phyloP scores from a whole-genome alignment of 2,888 invertebrate species.

The Argyra leucocephala region DNA sequence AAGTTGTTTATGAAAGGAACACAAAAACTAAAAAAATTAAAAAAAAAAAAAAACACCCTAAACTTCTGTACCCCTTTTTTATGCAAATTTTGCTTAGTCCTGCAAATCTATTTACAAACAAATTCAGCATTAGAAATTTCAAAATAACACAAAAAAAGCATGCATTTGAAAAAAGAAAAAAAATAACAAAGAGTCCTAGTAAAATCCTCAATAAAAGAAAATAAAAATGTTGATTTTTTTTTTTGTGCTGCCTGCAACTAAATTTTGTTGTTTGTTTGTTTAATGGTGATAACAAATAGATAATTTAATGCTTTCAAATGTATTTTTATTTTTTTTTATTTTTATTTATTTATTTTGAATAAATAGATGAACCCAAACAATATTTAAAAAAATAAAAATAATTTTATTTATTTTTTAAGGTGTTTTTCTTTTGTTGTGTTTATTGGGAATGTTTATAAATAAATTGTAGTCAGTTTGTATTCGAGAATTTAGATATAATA shows the following conservation, averaged over 20 bases:
- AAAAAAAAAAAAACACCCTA: too few species aligned
- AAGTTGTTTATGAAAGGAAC: too few species aligned
- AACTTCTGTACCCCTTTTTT: too few species aligned
- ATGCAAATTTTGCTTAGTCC: background rate
- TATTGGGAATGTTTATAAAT: too few species aligned
- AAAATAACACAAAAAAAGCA: background rate
- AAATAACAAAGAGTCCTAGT: too few species aligned
- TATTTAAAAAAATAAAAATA: background rate
- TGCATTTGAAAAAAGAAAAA: background rate
- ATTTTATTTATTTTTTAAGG: background rate
- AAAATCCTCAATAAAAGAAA: background rate
- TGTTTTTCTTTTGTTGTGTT: too few species aligned
- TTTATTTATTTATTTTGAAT: too few species aligned
- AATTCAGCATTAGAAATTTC: background rate
- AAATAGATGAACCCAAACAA: background rate
- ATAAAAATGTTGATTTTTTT: background rate
- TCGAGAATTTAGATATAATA: too few species aligned
- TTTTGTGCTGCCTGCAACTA: background rate
- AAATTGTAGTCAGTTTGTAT: too few species aligned
- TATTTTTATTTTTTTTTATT: background rate
- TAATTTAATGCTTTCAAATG: background rate
- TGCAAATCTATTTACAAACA: background rate
- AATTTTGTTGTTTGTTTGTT: background rate
- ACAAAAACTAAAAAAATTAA: too few species aligned
- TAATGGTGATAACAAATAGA: slow-evolving; percentile 6